phyloP scores from a whole-genome alignment of 2,113 vertebrate species.

The Xyliphius kryptos region DNA sequence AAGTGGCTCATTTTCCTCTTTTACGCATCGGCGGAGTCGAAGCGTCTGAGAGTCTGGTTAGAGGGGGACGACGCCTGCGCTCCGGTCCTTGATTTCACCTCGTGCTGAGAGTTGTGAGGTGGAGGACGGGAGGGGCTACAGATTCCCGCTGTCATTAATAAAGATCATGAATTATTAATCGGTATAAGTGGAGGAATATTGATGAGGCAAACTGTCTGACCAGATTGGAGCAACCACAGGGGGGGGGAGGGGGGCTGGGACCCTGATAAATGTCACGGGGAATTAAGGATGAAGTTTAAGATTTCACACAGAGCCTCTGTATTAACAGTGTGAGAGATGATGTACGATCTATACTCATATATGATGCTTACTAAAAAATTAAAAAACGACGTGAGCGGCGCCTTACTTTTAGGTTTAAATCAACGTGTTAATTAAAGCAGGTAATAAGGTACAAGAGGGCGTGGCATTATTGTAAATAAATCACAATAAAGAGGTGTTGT shows the following conservation, averaged over 20 bases:
- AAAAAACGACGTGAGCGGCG: too few species aligned
- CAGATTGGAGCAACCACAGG: constrained; percentile 54
- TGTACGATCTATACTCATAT: not conserved
- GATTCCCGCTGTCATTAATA: constrained; percentile 64
- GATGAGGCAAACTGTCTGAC: constrained; percentile 41
- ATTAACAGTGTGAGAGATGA: constrained; percentile 18
- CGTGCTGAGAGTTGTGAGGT: constrained; percentile 19
- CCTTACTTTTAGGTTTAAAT: too few species aligned
- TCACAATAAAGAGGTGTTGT: too few species aligned
- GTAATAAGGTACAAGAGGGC: too few species aligned
- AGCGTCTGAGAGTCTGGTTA: constrained; percentile 19
- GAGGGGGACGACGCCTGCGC: constrained; percentile 5
- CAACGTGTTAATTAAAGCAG: too few species aligned
- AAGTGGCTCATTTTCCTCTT: constrained; percentile 32
- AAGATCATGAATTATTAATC: constrained; percentile 69
- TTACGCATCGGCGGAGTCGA: constrained; percentile 19
- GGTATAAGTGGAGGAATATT: constrained; percentile 49
- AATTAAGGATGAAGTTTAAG: not conserved
- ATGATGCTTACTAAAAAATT: too few species aligned
- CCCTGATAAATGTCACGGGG: constrained; percentile 1
- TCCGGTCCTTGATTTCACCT: constrained; percentile 26
- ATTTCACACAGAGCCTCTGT: not conserved
- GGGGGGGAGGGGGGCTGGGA: constrained; percentile 32
- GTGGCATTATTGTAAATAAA: too few species aligned
- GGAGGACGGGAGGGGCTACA: constrained; percentile 39